A percentile compares a stretch with the other conserved stretches of the same genome.
These are phyloP conservation scores for Erebia palarica DNA, from an alignment of 2,888 invertebrate genomes.

Conservation along the genomic window DNA sequence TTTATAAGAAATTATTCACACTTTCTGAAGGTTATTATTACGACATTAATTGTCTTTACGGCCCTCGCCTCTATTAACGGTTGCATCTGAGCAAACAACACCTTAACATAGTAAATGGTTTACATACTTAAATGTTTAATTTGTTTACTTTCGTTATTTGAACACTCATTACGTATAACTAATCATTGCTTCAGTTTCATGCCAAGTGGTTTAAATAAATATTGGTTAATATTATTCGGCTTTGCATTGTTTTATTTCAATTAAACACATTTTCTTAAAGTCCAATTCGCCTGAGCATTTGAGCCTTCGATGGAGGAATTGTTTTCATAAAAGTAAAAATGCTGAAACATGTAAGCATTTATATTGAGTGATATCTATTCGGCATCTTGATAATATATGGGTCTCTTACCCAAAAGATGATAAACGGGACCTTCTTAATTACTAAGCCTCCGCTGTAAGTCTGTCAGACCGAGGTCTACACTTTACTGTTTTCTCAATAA, in stretches of 20 bases:
- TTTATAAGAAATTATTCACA: constrained; percentile 19
- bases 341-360: too few species aligned
- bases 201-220: constrained; percentile 1
- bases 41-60: constrained; percentile 26
- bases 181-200: constrained; percentile 16
- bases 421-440: too few species aligned
- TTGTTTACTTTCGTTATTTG: constrained; percentile 39
- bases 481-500: too few species aligned
- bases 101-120: constrained; percentile 34
- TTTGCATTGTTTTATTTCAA: neutral
- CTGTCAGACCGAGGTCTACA: too few species aligned
- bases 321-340: too few species aligned
- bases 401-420: too few species aligned
- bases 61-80: constrained; percentile 19
- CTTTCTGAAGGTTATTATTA: constrained; percentile 25
- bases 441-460: too few species aligned
- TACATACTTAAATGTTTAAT: constrained; percentile 37
- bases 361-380: too few species aligned
- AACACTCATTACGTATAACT: constrained; percentile 8
- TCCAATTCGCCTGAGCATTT: too few species aligned
- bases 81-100: constrained; percentile 41
- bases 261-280: neutral
- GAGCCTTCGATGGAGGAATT: too few species aligned
- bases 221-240: neutral
- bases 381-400: neutral